Evolutionary conservation across 2,888 invertebrate species (phyloP).

Genomic region (Leptinotarsa rubiginosa): DNA sequence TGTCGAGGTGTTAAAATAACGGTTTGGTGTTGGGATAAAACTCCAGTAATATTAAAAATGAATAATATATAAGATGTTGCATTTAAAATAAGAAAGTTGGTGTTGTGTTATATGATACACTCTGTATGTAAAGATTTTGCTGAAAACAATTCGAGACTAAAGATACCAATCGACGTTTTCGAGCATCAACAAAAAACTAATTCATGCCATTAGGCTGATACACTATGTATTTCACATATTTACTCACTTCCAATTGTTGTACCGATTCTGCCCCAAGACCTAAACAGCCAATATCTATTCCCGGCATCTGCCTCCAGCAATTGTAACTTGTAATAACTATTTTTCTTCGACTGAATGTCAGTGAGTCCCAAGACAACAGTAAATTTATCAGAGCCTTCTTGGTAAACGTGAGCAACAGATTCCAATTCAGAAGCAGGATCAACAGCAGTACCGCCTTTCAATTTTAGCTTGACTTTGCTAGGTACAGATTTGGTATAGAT

Average conservation of each 20-base stretch:
- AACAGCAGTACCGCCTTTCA: conserved; percentile 88
- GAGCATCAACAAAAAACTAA: too few relatives aligned
- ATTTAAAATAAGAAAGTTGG: too few relatives aligned
- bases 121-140: too few relatives aligned
- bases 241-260: conserved; percentile 84
- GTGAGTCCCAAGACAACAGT: conserved; percentile 86
- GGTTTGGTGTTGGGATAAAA: too few relatives aligned
- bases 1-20: too few relatives aligned
- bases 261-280: conserved; percentile 97
- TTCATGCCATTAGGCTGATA: too few relatives aligned
- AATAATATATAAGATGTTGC: too few relatives aligned
- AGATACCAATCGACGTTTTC: too few relatives aligned
- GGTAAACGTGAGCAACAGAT: conserved; percentile 83
- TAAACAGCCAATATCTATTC: conserved; percentile 69
- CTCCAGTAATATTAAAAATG: too few relatives aligned
- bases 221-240: neutral
- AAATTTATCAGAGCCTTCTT: conserved; percentile 71
- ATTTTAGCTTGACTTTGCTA: conserved; percentile 74
- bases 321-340: conserved; percentile 96
- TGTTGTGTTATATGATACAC: too few relatives aligned
- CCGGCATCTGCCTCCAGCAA: conserved; percentile 80
- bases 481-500: conserved; percentile 68
- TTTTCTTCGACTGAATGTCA: conserved; percentile 87
- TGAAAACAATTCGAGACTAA: too few relatives aligned
- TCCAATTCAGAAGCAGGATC: conserved; percentile 91